phyloP scores from a whole-genome alignment of 1,140 invertebrate genomes.

The Drosophila suzukii region DNA sequence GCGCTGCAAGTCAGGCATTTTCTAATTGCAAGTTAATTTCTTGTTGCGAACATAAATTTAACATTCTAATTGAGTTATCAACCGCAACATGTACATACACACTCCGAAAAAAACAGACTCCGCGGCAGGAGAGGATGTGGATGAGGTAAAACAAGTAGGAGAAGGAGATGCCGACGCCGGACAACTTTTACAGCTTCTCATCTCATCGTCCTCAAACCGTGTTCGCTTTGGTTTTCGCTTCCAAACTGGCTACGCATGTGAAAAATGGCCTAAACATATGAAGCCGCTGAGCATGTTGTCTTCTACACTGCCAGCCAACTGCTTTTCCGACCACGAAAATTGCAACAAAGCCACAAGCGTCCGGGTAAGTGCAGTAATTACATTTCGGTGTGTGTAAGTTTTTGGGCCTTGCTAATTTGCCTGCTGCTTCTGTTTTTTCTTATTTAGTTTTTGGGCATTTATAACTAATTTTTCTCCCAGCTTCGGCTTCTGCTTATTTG shows the following conservation, averaged over 20 bases:
- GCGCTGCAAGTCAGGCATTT: slow-evolving; percentile 62
- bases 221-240: slow-evolving; percentile 35
- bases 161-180: slow-evolving; percentile 56
- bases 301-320: not conserved
- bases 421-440: slow-evolving; percentile 73
- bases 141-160: slow-evolving; percentile 45
- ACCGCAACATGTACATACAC: slow-evolving; percentile 77
- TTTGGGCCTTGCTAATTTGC: slow-evolving; percentile 79
- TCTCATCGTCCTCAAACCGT: slow-evolving; percentile 40
- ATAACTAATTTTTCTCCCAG: slow-evolving; percentile 63
- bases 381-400: slow-evolving; percentile 68
- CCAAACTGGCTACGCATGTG: slow-evolving; percentile 73
- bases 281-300: slow-evolving; percentile 28
- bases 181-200: slow-evolving; percentile 77
- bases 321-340: slow-evolving; percentile 48
- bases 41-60: slow-evolving; percentile 82
- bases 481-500: slow-evolving; percentile 1
- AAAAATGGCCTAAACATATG: slow-evolving; percentile 70
- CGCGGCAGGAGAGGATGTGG: slow-evolving; percentile 14
- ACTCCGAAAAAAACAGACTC: slow-evolving; percentile 39
- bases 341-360: slow-evolving; percentile 46
- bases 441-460: slow-evolving; percentile 75
- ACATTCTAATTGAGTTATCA: slow-evolving; percentile 83
- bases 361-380: slow-evolving; percentile 71
- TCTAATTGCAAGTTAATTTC: slow-evolving; percentile 83